Evolutionary conservation across 2,888 invertebrate genomes (phyloP), one percentile per base, ranked within the genome.

Genomic region (Orthosia incerta): DNA sequence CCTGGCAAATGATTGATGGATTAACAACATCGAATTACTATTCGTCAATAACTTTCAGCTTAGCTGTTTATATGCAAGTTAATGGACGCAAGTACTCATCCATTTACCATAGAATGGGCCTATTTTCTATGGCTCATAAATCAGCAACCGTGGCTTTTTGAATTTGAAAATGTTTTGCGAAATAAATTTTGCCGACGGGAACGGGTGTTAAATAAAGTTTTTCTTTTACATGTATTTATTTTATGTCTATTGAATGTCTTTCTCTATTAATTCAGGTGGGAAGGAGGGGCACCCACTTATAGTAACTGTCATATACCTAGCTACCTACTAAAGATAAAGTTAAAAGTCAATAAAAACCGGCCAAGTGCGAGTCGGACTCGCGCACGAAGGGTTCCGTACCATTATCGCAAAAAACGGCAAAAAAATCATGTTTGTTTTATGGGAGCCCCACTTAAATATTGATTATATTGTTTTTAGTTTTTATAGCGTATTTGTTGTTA

Each of bases 71-170:
- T 64, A 48, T 20, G 46, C 69, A 48, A 66, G 55, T 7, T 62
- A 62, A 65, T 59, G 51, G 57, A 57, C 62, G 26, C n/a, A 78
- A 68, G 31, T 69, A 80, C 26, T 65, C 57, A 59, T 61, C 39
- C 50, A 59, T 84, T 80, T 83, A 79, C 53, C 80, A 80, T 84
- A 79, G 72, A 71, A 79, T 79, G 71, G 79, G 15, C 53, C 55
- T 55, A 61, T 84, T 68, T 74, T 80, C 64, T 69, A 84, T 74
- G 48, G 62, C 48, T 66, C 67, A 80, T 80, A 80, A 84, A 80
- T 80, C 53, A 55, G 20, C 45, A 57, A 71, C 5, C 26, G 48
- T 23, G 13, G 55, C 63, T 48, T 65, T 13, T 61, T 66, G 62
- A 53, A 55, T 64, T 80, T 69, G 23, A 69, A 73, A 61, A 61